Evolutionary conservation across 2,888 invertebrate species (phyloP), one percentile per base, ranked within the genome.

Genomic region (Homarus gammarus): DNA sequence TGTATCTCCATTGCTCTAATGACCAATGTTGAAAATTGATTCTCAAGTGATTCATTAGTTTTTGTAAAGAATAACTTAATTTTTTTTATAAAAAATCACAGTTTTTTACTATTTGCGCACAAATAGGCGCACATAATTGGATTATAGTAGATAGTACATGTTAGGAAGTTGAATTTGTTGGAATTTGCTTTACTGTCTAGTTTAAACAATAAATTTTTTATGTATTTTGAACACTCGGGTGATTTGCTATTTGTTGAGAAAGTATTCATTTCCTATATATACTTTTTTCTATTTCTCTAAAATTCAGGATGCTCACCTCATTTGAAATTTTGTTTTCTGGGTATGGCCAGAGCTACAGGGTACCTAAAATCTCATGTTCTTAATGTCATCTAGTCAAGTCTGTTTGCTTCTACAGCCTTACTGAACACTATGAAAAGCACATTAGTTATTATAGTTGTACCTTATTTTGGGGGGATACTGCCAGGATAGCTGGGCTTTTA

Each of bases 301-400:
- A 56, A 22, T 18, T 56, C 56, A 18, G 56, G 18, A 56, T 56
- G 22, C 12, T 56, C 22, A 56, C 18, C 56, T 22, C 0, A 56
- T 56, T 44, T 56, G 22, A 56, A 18, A 56, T 56, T 38, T 56
- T 56, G 56, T 79, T 56, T 51, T 79, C n/a, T 73, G 49, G n/a
- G 56, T n/a, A 18, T 82, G 40, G 68, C 70, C 68, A 83, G 44
- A 70, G 83, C 83, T 70, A 83, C 83, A 83, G 70, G 83, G 83
- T 70, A 83, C 70, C 83, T 83, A 70, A 44, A 70, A 83, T 83
- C 83, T 83, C 83, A 83, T 83, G 70, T 64, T 64, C 12, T 38
- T 40, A 70, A 70, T 31, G 70, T 27, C 40, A 70, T 22, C 68
- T 83, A 83, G 83, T 83, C 83, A 83, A 44, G 31, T 64, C 64